Evolutionary conservation across 2,797 vertebrate genomes (phyloP), one percentile per base, ranked within the genome.

Genomic region (Eulemur rubriventer): DNA sequence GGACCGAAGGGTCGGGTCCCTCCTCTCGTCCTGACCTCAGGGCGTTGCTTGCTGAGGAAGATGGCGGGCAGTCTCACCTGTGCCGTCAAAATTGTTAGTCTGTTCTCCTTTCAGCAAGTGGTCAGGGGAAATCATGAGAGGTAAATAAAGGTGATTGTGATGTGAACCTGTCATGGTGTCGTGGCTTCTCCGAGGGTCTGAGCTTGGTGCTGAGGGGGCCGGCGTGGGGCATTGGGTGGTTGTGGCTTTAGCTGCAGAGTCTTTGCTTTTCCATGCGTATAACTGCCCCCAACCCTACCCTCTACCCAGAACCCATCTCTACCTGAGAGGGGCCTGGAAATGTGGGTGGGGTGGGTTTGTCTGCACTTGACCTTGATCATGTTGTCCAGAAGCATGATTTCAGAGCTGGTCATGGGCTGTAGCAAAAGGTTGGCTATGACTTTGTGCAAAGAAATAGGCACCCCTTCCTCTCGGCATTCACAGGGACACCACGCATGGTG

Each of bases 1-100:
- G 73, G 33, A 16, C 18, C 9, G 0, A 0, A 24, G 59, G 7
- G 61, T 7, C 33, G 22, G 4, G 38, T 6, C 17, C n/a, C 2
- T 50, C 2, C 41, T 57, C 17, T 28, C 1, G 7, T 35, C 28
- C 28, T n/a, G 3, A 26, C n/a, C 20, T 35, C 8, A 9, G 22
- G 35, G 7, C 20, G 30, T 69, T 2, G 6, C 13, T 26, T 28
- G 1, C 8, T 24, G 26, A 18, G 63, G 76, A 72, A 2, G 10
- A 9, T 18, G 83, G 61, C 38, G 14, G 52, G 55, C 1, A 4
- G 17, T 17, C 22, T 72, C 18, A 55, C 38, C 7, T 1, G 17
- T 35, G 10, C 26, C 3, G 1, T 38, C 73, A 46, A 17, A 55
- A 7, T 28, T 28, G 33, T n/a, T 6, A 11, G 41, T 12, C 16